Conservation (phyloP, 2,888 invertebrate genomes). For the Argynnis bischoffii region DNA sequence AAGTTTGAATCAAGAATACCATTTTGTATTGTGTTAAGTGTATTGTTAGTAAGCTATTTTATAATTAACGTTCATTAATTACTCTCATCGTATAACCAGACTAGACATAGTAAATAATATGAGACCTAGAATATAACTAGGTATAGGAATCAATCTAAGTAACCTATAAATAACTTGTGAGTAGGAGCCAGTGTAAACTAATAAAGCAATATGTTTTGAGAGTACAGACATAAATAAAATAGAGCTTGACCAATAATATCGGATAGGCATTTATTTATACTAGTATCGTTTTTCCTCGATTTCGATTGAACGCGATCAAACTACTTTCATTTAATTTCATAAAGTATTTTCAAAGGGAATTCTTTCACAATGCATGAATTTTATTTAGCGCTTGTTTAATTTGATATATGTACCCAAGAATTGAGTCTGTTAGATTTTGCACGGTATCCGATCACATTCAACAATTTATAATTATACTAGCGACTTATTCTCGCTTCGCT, state of each 20-base stretch:
- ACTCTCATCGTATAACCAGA: constrained; percentile 49
- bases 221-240: constrained; percentile 19
- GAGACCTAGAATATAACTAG: no score
- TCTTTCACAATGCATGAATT: no score
- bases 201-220: constrained; percentile 29
- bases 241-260: constrained; percentile 13
- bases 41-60: constrained; percentile 43
- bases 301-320: no score
- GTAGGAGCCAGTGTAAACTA: constrained; percentile 21
- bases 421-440: no score
- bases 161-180: constrained; percentile 16
- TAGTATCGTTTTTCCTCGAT: background rate
- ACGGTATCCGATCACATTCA: no score
- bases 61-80: constrained; percentile 67
- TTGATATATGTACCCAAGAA: no score
- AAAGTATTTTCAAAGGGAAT: no score
- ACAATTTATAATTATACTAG: no score
- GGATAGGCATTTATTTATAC: constrained; percentile 21
- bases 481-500: no score
- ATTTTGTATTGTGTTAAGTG: constrained; percentile 41
- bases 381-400: no score
- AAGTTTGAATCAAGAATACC: constrained; percentile 5
- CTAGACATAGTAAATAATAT: no score
- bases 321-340: no score
- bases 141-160: background rate